Base-by-base conservation (phyloP, 2,888 invertebrate species). In the Rotaria sp. region DNA sequence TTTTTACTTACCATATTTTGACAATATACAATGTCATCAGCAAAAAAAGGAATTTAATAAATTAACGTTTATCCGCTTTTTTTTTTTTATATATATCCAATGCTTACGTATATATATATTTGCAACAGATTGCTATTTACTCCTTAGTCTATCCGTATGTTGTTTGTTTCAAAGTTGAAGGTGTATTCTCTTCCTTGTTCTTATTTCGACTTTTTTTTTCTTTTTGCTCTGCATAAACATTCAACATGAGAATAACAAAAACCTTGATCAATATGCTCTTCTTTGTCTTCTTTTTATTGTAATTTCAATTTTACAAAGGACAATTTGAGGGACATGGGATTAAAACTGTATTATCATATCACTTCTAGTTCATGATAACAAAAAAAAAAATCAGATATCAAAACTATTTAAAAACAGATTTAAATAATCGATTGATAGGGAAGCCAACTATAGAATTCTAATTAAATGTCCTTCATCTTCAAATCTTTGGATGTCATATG, bases 91-190 rank as follows among this genome's bases (percentile, higher is more conserved):
- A n/a, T 67, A 67, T 67, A 21, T 38, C 67, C 35, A 21, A 4
- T 35, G 35, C 35, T 35, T 67, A 67, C 67, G 67, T 67, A 35
- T 30, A 35, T 30, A 35, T 67, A 67, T 67, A 35, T 67, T 67
- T 67, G 35, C 21, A 67, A 21, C 18, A 67, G 18, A 67, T 67
- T 67, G 67, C 35, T 67, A 67, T 67, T 67, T 67, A 67, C 67
- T 67, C 67, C 35, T 35, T 35, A 67, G 67, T 67, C 67, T 67
- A 67, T 67, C 67, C 67, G 15, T 67, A 35, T 67, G 21, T 10
- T 67, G 67, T 67, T 67, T 67, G 67, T 67, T 67, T 67, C 67
- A 67, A 67, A 67, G 67, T 67, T 67, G 67, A 67, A 67, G 67
- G 67, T 67, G 67, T 67, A 67, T 50, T 67, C 67, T 67, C 67